These are phyloP conservation scores for Myioborus miniatus DNA, from an alignment of 2,797 vertebrate genomes.

Conservation along the genomic window DNA sequence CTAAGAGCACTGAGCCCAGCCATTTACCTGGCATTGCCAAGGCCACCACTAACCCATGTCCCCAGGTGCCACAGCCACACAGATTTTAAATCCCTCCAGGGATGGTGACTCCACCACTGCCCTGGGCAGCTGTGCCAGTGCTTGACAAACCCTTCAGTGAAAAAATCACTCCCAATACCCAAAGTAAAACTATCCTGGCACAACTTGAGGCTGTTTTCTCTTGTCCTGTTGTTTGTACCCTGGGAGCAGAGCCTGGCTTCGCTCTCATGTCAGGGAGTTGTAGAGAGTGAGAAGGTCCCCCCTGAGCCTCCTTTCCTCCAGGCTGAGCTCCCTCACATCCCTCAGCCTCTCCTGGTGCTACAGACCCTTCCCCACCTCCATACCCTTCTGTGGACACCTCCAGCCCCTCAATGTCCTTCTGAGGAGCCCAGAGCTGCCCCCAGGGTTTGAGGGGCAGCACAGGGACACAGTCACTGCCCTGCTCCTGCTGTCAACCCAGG, in stretches of 20 bases:
- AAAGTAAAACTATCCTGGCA: background rate
- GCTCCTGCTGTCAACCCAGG: background rate
- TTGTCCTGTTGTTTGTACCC: background rate
- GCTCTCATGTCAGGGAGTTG: background rate
- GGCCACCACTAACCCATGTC: background rate
- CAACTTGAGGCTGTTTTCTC: background rate
- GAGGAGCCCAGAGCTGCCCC: accelerated
- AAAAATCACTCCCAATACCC: background rate
- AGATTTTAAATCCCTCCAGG: background rate
- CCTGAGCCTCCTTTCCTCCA: background rate
- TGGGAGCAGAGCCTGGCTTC: background rate
- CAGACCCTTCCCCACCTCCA: accelerated
- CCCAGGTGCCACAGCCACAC: background rate
- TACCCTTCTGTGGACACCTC: background rate
- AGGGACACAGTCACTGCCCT: background rate
- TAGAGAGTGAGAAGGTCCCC: accelerated
- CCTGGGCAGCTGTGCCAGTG: background rate
- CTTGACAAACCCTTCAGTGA: background rate
- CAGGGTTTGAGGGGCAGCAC: background rate
- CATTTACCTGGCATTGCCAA: background rate
- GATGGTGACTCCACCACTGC: background rate
- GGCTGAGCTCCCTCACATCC: background rate
- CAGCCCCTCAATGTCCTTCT: background rate
- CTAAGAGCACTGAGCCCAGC: background rate
- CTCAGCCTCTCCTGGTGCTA: background rate